These are phyloP conservation scores for Cyprinodon diabolis DNA, from an alignment of 2,797 vertebrate genomes.

Conservation along the genomic window DNA sequence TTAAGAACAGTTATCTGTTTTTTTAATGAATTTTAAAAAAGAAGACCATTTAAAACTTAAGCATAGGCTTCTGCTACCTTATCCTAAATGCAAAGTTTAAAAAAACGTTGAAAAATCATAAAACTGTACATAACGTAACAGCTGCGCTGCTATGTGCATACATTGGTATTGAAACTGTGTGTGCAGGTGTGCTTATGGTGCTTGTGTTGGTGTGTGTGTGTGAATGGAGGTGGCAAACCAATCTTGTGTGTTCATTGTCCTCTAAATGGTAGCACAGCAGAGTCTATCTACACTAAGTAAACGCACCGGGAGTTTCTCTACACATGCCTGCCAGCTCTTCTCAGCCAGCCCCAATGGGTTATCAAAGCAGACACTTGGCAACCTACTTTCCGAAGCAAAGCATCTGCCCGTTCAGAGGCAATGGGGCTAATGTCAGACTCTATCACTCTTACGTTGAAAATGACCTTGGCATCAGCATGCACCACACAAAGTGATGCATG, in stretches of 20 bases:
- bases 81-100: not conserved
- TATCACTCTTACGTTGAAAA: slow-evolving; percentile 78
- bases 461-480: slow-evolving; percentile 79
- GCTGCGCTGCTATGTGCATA: not conserved
- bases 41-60: slow-evolving; percentile 2
- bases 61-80: not conserved
- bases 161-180: not conserved
- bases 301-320: slow-evolving; percentile 66
- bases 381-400: slow-evolving; percentile 75
- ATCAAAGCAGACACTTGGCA: slow-evolving; percentile 84
- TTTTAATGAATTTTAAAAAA: slow-evolving; percentile 12
- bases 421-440: slow-evolving; percentile 76
- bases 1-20: slow-evolving; percentile 2
- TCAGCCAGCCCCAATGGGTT: slow-evolving; percentile 66
- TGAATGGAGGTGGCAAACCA: not conserved
- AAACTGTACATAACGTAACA: not conserved
- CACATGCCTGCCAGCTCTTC: slow-evolving; percentile 73
- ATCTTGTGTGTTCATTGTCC: slow-evolving; percentile 56
- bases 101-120: not conserved
- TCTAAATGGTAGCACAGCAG: slow-evolving; percentile 67
- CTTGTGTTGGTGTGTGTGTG: not conserved
- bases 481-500: slow-evolving; percentile 71
- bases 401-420: slow-evolving; percentile 77
- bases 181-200: slow-evolving; percentile 9
- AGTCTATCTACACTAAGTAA: slow-evolving; percentile 58